Percentiles rank a stretch among this genome's conserved stretches.
Conservation (phyloP, 2,797 vertebrate genomes). For the Artibeus jamaicensis region DNA sequence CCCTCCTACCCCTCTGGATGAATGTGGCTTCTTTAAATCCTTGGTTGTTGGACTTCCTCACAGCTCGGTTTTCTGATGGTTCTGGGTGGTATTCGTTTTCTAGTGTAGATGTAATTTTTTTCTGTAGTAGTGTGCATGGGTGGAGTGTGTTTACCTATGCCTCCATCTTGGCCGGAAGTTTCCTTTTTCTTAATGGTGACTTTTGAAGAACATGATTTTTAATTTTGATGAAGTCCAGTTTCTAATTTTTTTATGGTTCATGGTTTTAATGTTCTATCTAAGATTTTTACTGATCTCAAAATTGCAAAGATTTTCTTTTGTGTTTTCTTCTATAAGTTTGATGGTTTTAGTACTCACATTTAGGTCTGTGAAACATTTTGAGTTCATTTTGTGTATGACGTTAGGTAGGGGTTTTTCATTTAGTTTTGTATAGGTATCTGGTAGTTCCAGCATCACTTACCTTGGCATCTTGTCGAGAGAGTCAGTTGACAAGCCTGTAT, state of each 20-base stretch:
- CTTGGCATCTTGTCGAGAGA: neutral
- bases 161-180: neutral
- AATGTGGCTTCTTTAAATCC: neutral
- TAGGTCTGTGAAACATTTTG: neutral
- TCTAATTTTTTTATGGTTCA: neutral
- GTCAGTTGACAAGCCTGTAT: neutral
- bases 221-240: conserved; percentile 10
- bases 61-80: neutral
- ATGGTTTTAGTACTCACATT: neutral
- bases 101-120: neutral
- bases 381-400: neutral
- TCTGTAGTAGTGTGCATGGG: neutral
- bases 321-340: neutral
- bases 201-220: neutral
- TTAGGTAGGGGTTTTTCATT: neutral
- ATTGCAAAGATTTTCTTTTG: neutral
- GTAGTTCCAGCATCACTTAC: neutral
- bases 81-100: neutral
- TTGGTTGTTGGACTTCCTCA: neutral
- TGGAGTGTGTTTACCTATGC: neutral
- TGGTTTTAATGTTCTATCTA: neutral
- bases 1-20: neutral
- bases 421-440: neutral
- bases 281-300: neutral
- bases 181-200: neutral